Evolutionary conservation across 2,888 invertebrate genomes (phyloP).

Genomic region (Ormyrus rosae): DNA sequence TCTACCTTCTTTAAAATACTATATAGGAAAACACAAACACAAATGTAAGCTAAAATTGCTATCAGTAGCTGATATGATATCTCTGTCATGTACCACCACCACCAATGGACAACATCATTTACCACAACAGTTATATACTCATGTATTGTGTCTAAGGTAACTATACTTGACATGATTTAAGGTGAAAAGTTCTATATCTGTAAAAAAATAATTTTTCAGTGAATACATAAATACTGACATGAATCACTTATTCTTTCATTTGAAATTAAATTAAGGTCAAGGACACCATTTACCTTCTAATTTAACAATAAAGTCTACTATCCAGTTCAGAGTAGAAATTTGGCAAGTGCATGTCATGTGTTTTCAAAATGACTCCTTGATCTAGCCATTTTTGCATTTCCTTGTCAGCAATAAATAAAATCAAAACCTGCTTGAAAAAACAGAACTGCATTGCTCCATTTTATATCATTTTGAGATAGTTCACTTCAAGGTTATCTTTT

Average conservation of each 20-base stretch:
- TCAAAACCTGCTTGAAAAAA: neutral
- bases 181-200: slow-evolving; percentile 22
- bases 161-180: slow-evolving; percentile 56
- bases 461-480: neutral
- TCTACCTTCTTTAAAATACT: slow-evolving; percentile 67
- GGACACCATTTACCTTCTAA: slow-evolving; percentile 35
- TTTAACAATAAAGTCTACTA: slow-evolving; percentile 26
- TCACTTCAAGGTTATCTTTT: slow-evolving; percentile 13
- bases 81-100: slow-evolving; percentile 71
- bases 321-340: neutral
- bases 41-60: slow-evolving; percentile 68
- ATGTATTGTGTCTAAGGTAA: slow-evolving; percentile 62
- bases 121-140: slow-evolving; percentile 64
- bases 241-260: neutral
- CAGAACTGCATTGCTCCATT: slow-evolving; percentile 2
- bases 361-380: slow-evolving; percentile 21
- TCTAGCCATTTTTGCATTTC: slow-evolving; percentile 31
- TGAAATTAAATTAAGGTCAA: slow-evolving; percentile 30
- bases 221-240: neutral
- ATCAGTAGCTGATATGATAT: slow-evolving; percentile 71
- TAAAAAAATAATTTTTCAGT: slow-evolving; percentile 9
- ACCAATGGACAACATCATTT: slow-evolving; percentile 68
- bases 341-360: slow-evolving; percentile 30
- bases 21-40: slow-evolving; percentile 70
- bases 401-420: neutral